A percentile compares a stretch with the other conserved stretches of the same genome.
Conservation (phyloP, 2,888 invertebrate genomes). For the Melikaiella ostensackeni region DNA sequence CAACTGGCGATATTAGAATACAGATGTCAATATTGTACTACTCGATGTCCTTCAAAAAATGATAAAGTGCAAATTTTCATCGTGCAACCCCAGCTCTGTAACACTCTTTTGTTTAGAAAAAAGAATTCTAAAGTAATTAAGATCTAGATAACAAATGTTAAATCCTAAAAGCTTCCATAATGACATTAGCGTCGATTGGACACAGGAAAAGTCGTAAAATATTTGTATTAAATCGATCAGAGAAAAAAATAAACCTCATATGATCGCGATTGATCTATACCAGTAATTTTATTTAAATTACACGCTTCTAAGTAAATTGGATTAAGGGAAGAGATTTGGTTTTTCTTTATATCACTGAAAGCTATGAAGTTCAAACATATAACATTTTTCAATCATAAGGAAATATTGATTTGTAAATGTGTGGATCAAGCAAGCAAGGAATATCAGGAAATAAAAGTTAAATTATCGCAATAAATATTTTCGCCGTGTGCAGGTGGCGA, state of each 20-base stretch:
- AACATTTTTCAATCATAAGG: background rate
- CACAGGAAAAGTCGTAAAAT: background rate
- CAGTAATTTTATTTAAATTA: background rate
- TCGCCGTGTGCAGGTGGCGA: constrained; percentile 1
- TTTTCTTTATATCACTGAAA: constrained; percentile 7
- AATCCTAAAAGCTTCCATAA: background rate
- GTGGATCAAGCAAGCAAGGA: background rate
- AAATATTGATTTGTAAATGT: background rate
- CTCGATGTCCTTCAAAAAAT: constrained; percentile 8
- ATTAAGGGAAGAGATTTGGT: background rate
- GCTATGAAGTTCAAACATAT: background rate
- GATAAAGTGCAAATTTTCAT: background rate
- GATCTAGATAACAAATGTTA: background rate
- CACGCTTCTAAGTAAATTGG: background rate
- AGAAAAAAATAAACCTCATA: background rate
- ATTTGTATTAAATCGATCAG: background rate
- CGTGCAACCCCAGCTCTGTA: background rate
- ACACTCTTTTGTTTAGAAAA: background rate
- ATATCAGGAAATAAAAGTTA: no score
- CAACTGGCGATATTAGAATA: constrained; percentile 21
- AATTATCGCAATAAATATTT: background rate
- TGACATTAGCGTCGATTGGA: background rate
- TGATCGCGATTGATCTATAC: background rate
- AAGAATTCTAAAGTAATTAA: background rate
- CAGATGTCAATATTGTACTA: background rate